Base-by-base conservation (phyloP, 1,140 invertebrate species). In the Lithobius niger region DNA sequence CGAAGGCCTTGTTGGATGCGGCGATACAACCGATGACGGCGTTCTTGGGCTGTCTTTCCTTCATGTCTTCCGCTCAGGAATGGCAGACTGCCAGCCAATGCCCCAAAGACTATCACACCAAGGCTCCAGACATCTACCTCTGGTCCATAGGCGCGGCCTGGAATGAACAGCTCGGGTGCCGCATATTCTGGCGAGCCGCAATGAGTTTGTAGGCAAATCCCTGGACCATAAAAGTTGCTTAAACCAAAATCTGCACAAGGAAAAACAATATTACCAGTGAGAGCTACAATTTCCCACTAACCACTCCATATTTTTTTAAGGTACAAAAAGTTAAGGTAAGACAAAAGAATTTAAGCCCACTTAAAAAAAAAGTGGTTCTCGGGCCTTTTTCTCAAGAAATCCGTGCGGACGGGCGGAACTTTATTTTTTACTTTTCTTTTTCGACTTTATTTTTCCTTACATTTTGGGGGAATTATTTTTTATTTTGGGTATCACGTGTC, bases 161-260 rank as follows among this genome's bases (percentile, higher is more conserved):
- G 71, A 25, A 77, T 66, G 57, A 83, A 83, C 13, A 85, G 69
- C 67, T 85, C 82, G 0, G 82, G 82, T 22, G 82, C 82, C 1
- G 82, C 82, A 65, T 84, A 86, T 68, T 84, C 82, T 2, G 82
- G 77, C 25, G 82, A 84, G 22, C 82, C 82, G 66, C 83, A 85
- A 58, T 82, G 80, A 0, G 82, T 86, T 57, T 75, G 74, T 61
- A 84, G 69, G 25, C 73, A 71, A 16, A 74, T 73, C 19, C 75
- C 70, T 16, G 70, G 66, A 22, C 66, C 69, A 67, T 76, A 82
- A 16, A 77, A 64, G 63, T 83, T 84, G 61, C 82, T 82, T 45
- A 86, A 64, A 18, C 83, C 82, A 69, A 84, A 84, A 73, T 86
- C 80, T 81, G 62, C n/a, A 65, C 61, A 47, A 10, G 27, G 50